Percentiles rank a stretch among this genome's conserved stretches.
phyloP scores from a whole-genome alignment of 1,140 invertebrate genomes.

The Trichonephila clavipes region DNA sequence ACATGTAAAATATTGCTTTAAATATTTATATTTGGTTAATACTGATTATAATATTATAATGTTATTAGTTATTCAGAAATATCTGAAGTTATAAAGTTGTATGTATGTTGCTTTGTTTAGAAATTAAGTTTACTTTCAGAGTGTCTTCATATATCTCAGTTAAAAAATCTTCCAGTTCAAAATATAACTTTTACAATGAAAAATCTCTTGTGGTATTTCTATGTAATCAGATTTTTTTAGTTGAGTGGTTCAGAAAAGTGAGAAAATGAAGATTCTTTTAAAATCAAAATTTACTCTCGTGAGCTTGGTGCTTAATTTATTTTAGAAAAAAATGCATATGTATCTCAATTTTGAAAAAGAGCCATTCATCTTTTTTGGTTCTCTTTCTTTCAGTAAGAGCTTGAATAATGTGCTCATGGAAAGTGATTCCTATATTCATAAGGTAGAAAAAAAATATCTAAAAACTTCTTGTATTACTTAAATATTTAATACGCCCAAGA shows the following conservation, averaged over 20 bases:
- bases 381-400: constrained; percentile 48
- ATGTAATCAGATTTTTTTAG: not conserved
- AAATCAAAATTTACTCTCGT: constrained; percentile 39
- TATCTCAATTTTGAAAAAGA: constrained; percentile 39
- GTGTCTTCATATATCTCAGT: no score
- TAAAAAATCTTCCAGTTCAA: not conserved
- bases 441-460: constrained; percentile 23
- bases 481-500: not conserved
- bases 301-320: constrained; percentile 47
- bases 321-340: constrained; percentile 27
- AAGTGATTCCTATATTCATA: constrained; percentile 51
- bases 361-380: constrained; percentile 42
- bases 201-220: not conserved
- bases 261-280: not conserved
- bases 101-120: no score
- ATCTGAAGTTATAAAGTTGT: no score
- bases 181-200: not conserved
- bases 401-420: constrained; percentile 50
- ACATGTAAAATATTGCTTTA: no score
- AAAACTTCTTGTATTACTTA: constrained; percentile 30
- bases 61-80: no score
- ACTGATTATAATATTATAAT: no score
- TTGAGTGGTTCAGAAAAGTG: not conserved
- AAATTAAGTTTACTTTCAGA: not conserved
- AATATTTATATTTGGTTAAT: no score